Conservation (phyloP, 2,797 vertebrate species). For the Sebastolobus alascanus region DNA sequence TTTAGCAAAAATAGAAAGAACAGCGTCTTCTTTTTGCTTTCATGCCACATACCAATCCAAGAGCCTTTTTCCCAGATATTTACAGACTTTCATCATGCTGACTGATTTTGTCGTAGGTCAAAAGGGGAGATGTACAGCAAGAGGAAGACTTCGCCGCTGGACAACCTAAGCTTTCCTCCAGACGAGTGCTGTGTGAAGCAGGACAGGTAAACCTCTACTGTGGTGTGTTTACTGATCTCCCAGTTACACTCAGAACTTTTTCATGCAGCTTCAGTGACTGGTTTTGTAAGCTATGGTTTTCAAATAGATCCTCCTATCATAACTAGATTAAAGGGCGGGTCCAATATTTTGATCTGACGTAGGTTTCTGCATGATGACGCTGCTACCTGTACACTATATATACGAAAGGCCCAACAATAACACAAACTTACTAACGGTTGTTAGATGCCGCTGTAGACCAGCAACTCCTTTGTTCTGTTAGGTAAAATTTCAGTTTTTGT, state of each 20-base stretch:
- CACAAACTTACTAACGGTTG: no score
- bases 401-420: no score
- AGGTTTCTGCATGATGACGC: no score
- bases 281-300: not conserved
- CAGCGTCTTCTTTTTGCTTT: not conserved
- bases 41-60: not conserved
- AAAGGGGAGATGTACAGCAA: conserved; percentile 73
- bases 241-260: not conserved
- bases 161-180: conserved; percentile 66
- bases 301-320: not conserved
- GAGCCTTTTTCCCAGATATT: not conserved
- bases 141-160: conserved; percentile 80
- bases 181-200: conserved; percentile 74
- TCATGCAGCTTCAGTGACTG: not conserved
- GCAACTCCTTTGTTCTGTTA: no score
- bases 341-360: no score
- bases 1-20: conserved; percentile 17
- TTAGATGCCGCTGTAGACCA: rapidly evolving
- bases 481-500: no score
- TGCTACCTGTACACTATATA: no score
- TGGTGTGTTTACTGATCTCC: not conserved
- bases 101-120: conserved; percentile 75
- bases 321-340: not conserved
- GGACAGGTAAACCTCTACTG: conserved; percentile 80
- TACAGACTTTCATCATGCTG: not conserved